Conservation (phyloP, 2,797 vertebrate species). For the Spatula clypeata region DNA sequence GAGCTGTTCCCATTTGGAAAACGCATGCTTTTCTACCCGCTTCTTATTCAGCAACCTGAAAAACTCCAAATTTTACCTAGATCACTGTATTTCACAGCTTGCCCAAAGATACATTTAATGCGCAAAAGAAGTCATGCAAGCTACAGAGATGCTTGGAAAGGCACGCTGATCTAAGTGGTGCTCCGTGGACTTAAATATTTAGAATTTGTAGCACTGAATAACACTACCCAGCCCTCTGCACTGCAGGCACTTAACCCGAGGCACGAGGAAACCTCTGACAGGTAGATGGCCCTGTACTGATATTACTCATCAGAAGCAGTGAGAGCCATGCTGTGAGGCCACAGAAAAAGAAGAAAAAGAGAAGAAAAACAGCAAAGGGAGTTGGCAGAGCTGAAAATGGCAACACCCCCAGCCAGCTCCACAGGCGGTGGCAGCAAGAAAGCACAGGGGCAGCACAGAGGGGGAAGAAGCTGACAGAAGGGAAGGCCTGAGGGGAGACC, state of each 20-base stretch:
- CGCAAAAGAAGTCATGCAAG: not conserved
- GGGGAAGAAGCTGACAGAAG: not conserved
- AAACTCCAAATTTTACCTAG: not conserved
- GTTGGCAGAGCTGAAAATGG: not conserved
- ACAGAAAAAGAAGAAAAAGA: fast-evolving
- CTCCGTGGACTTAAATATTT: not conserved
- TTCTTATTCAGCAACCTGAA: not conserved
- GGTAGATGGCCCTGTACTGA: not conserved
- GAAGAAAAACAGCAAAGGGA: not conserved
- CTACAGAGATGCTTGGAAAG: not conserved
- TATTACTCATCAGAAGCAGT: conserved; percentile 32
- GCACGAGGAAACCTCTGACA: conserved; percentile 18
- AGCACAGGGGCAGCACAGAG: not conserved
- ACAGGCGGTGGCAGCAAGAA: not conserved
- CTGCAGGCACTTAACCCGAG: not conserved
- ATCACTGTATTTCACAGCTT: not conserved
- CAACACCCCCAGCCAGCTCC: not conserved
- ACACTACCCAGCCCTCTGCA: not conserved
- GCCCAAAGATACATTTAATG: not conserved
- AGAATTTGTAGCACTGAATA: not conserved
- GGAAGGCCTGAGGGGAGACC: not conserved
- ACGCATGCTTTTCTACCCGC: not conserved
- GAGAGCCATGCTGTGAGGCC: not conserved
- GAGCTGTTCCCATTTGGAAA: not conserved
- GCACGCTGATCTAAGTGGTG: not conserved